Evolutionary conservation across 2,888 invertebrate species (phyloP).

Genomic region (Ochlodes sylvanus): DNA sequence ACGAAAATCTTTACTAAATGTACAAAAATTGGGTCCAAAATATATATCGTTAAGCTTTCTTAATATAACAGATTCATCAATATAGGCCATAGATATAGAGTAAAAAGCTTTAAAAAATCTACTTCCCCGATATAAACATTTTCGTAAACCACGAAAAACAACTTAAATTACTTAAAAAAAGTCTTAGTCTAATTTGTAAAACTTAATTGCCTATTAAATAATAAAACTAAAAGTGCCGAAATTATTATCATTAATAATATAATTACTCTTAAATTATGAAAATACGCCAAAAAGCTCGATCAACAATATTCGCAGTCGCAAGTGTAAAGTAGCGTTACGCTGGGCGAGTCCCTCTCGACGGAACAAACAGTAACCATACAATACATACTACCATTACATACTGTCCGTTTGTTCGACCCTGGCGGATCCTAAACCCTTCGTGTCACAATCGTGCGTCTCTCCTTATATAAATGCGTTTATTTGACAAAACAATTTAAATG

Average conservation of each 20-base stretch:
- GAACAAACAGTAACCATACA: conserved; percentile 9
- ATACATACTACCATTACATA: not conserved
- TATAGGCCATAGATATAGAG: not conserved
- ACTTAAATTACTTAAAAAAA: conserved; percentile 33
- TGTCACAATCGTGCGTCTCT: conserved; percentile 56
- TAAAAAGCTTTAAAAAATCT: conserved; percentile 10
- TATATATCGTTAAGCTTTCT: not conserved
- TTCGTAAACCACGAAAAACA: conserved; percentile 32
- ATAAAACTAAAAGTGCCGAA: conserved; percentile 58
- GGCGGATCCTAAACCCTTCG: conserved; percentile 24
- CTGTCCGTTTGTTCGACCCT: conserved; percentile 11
- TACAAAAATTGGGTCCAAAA: conserved; percentile 3
- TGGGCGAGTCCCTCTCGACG: not conserved
- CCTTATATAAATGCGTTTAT: conserved; percentile 45
- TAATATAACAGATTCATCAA: conserved; percentile 1
- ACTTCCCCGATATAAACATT: conserved; percentile 4
- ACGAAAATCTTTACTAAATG: conserved; percentile 42
- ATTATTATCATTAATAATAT: conserved; percentile 46
- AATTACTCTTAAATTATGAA: conserved; percentile 42
- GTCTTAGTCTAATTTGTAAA: conserved; percentile 63
- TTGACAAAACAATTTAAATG: conserved; percentile 45
- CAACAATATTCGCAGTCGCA: conserved; percentile 57
- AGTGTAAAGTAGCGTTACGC: conserved; percentile 45
- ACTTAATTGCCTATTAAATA: conserved; percentile 49
- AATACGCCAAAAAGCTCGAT: conserved; percentile 60